These are phyloP conservation scores for Pteria penguin DNA, from an alignment of 2,888 invertebrate genomes.

Conservation along the genomic window DNA sequence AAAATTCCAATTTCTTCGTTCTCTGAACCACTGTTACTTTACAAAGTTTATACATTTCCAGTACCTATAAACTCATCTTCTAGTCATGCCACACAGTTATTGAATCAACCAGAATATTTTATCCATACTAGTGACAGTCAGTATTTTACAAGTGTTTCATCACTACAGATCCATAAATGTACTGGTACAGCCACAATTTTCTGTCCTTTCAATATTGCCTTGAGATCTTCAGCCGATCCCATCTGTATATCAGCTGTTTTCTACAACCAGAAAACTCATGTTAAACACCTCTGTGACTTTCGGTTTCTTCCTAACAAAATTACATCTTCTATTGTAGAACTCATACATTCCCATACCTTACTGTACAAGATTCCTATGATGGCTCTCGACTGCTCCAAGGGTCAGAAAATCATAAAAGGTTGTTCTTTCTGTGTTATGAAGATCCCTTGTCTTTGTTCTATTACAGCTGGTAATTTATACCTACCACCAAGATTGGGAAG, in stretches of 20 bases:
- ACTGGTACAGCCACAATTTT: background rate
- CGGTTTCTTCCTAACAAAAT: background rate
- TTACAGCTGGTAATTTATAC: background rate
- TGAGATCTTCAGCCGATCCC: background rate
- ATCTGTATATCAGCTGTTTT: constrained; percentile 14
- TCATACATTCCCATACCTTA: background rate
- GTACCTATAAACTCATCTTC: too few relatives aligned
- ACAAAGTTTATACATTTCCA: too few relatives aligned
- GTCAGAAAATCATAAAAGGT: constrained; percentile 11
- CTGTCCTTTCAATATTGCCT: background rate
- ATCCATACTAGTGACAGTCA: constrained; percentile 30
- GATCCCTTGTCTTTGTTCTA: too few relatives aligned
- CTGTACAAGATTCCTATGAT: constrained; percentile 16
- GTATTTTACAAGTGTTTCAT: constrained; percentile 19
- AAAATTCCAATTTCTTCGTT: too few relatives aligned
- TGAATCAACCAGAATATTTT: constrained; percentile 39
- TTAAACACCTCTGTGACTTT: constrained; percentile 4
- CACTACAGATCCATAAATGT: background rate
- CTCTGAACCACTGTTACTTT: too few relatives aligned
- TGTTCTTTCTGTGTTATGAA: constrained; percentile 34
- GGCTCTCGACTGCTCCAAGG: constrained; percentile 1
- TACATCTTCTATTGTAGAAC: background rate
- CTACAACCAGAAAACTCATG: background rate
- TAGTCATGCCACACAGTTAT: constrained; percentile 41
- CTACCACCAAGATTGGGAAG: constrained; percentile 2